A percentile compares a stretch with the other conserved stretches of the same genome.
These are phyloP conservation scores for Blennius ocellaris DNA, from an alignment of 2,113 vertebrate species.

Conservation along the genomic window DNA sequence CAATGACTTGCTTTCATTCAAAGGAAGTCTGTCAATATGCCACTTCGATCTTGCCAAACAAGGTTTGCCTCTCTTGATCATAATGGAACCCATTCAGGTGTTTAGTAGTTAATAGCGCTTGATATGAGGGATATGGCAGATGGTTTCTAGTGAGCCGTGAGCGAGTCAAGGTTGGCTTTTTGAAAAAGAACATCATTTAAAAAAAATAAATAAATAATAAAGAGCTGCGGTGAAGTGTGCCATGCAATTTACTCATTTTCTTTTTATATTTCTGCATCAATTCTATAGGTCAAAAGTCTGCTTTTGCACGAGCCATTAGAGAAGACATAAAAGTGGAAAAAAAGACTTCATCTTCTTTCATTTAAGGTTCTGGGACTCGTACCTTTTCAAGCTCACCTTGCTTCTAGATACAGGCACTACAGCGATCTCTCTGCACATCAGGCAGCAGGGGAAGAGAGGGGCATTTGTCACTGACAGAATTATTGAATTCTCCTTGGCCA, in stretches of 20 bases:
- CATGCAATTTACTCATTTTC: too few species aligned
- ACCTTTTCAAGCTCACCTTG: slow-evolving; percentile 10
- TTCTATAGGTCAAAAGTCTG: too few species aligned
- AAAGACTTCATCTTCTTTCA: fast-evolving
- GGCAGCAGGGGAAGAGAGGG: slow-evolving; percentile 16
- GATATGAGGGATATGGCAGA: background rate
- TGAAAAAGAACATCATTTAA: background rate
- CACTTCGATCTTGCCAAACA: slow-evolving; percentile 1
- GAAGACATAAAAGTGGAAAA: too few species aligned
- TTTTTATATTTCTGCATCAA: too few species aligned
- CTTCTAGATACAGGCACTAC: background rate
- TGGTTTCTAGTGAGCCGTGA: background rate
- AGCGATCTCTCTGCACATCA: background rate
- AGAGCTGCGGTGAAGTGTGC: too few species aligned
- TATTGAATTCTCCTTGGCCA: slow-evolving; percentile 27
- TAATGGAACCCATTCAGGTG: background rate
- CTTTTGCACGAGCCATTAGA: too few species aligned
- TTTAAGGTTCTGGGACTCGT: background rate
- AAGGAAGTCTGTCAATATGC: background rate
- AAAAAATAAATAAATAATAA: too few species aligned
- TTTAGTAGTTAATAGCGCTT: background rate
- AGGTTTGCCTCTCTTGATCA: slow-evolving; percentile 5
- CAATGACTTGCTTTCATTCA: slow-evolving; percentile 1
- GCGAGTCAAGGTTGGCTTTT: background rate
- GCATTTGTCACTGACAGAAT: slow-evolving; percentile 45